Conservation (phyloP, 1,140 invertebrate species). For the Yoshiicerus persimilis region DNA sequence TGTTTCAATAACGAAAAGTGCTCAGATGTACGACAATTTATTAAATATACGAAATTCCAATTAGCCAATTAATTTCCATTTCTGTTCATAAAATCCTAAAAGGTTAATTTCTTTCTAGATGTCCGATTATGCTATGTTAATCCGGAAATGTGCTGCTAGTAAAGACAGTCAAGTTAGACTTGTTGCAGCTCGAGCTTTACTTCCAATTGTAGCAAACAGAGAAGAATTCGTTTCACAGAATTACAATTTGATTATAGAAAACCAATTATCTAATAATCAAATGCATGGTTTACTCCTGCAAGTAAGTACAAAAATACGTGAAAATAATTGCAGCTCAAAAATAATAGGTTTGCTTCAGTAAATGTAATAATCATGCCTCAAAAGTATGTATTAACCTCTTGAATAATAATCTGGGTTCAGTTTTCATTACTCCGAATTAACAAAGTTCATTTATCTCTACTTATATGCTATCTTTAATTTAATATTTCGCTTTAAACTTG, state of each 20-base stretch:
- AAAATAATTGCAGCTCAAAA: too few relatives aligned
- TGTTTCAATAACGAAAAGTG: slow-evolving; percentile 4
- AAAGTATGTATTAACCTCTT: too few relatives aligned
- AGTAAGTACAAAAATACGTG: slow-evolving; percentile 51
- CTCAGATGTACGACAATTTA: background rate
- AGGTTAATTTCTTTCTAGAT: slow-evolving; percentile 43
- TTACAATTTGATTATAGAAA: background rate
- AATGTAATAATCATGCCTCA: too few relatives aligned
- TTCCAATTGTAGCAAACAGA: slow-evolving; percentile 62
- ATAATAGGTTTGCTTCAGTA: too few relatives aligned
- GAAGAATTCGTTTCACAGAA: slow-evolving; percentile 31
- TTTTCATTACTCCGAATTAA: too few relatives aligned
- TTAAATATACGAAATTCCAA: background rate
- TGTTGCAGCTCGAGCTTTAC: slow-evolving; percentile 67
- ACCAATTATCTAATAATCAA: background rate
- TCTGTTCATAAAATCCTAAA: too few relatives aligned
- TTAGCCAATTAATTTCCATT: too few relatives aligned
- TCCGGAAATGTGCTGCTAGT: slow-evolving; percentile 58
- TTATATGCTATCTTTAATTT: too few relatives aligned
- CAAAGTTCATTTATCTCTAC: too few relatives aligned
- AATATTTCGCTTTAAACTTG: too few relatives aligned
- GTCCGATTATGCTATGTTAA: slow-evolving; percentile 54
- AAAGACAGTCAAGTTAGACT: slow-evolving; percentile 65
- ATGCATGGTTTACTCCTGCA: slow-evolving; percentile 57
- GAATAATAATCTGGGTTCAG: too few relatives aligned